A percentile compares a stretch with the other conserved stretches of the same genome.
phyloP scores from a whole-genome alignment of 2,113 vertebrate genomes.

The Oceanodroma tethys region DNA sequence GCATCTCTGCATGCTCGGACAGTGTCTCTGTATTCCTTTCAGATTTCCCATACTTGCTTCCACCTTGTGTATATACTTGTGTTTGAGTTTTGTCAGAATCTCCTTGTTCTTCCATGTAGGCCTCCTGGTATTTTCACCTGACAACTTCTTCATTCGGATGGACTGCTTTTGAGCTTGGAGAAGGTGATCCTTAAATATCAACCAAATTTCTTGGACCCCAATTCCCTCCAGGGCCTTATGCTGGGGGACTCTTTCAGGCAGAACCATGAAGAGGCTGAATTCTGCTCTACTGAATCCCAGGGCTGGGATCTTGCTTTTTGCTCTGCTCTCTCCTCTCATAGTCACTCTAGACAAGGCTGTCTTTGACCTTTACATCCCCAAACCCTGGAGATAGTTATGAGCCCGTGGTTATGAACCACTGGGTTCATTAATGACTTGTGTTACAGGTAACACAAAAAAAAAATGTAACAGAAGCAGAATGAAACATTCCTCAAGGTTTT shows the following conservation, averaged over 20 bases:
- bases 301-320: background rate
- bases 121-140: background rate
- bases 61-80: background rate
- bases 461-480: background rate
- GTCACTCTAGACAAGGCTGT: background rate
- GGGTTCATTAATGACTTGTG: background rate
- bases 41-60: background rate
- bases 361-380: background rate
- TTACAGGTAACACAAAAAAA: background rate
- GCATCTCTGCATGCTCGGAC: accelerated
- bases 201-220: background rate
- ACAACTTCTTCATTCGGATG: background rate
- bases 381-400: background rate
- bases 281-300: background rate
- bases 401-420: background rate
- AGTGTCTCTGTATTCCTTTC: background rate
- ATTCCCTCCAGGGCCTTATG: background rate
- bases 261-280: background rate
- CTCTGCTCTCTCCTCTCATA: background rate
- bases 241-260: background rate
- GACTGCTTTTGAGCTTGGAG: background rate
- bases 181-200: background rate
- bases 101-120: background rate
- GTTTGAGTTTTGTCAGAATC: background rate
- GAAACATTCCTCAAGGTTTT: background rate